These are phyloP conservation scores for Meleagris gallopavo DNA, from an alignment of 2,113 vertebrate genomes.

Conservation along the genomic window DNA sequence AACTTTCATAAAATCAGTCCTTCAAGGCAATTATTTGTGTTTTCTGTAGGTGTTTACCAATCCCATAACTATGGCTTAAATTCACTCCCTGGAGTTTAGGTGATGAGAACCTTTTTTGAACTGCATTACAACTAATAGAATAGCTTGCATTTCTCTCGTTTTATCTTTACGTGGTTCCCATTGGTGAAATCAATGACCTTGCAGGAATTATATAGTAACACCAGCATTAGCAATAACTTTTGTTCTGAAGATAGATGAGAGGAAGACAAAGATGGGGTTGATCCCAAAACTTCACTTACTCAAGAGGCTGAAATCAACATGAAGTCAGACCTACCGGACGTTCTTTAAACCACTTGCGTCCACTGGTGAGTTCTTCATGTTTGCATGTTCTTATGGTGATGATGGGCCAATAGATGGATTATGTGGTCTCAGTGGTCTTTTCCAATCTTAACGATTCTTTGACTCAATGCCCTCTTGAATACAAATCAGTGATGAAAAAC, in stretches of 20 bases:
- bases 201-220: not conserved
- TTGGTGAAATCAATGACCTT: not conserved
- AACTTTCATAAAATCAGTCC: not conserved
- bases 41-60: not conserved
- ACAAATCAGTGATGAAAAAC: not conserved
- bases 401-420: too few species aligned
- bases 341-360: not conserved
- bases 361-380: not conserved
- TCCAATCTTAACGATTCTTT: too few species aligned
- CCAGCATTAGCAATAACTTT: not conserved
- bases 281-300: not conserved
- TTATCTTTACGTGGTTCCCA: rapidly evolving
- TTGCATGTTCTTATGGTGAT: too few species aligned
- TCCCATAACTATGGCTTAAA: not conserved
- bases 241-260: not conserved
- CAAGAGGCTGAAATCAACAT: not conserved
- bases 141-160: not conserved
- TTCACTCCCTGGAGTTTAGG: not conserved
- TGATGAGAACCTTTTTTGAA: not conserved
- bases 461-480: not conserved
- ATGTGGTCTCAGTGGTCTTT: too few species aligned
- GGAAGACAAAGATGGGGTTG: not conserved
- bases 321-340: not conserved
- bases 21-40: not conserved
- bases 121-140: not conserved